Conservation (phyloP, 2,113 vertebrate genomes). For the Pyrgilauda ruficollis region DNA sequence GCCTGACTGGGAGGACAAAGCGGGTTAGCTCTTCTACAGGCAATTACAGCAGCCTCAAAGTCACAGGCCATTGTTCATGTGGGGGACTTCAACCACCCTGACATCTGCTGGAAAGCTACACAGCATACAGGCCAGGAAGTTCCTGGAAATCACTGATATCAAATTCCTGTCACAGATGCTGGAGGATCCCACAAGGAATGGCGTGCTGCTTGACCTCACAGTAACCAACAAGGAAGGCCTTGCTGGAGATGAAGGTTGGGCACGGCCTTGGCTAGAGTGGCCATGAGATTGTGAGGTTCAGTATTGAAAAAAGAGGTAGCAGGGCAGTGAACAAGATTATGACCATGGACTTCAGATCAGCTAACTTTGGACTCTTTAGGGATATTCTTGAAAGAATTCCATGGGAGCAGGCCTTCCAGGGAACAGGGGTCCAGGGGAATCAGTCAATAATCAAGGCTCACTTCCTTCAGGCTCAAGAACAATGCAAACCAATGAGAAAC, state of each 20-base stretch:
- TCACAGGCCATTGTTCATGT: neutral
- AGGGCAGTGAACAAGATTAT: neutral
- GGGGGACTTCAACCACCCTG: neutral
- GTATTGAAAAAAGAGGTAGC: neutral
- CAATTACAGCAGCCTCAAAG: neutral
- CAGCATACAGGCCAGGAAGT: neutral
- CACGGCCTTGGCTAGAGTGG: rapidly evolving
- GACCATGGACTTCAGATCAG: neutral
- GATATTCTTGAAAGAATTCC: neutral
- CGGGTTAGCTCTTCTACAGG: neutral
- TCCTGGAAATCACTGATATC: neutral
- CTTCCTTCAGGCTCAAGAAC: neutral
- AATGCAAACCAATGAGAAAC: neutral
- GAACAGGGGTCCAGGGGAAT: neutral
- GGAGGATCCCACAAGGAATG: neutral
- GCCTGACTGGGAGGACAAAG: neutral
- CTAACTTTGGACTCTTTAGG: neutral
- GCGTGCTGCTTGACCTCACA: neutral
- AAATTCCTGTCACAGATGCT: neutral
- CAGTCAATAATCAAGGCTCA: neutral
- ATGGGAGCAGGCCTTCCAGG: neutral
- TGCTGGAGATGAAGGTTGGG: neutral
- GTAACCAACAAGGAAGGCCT: neutral
- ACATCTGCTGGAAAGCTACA: neutral
- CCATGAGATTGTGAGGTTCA: neutral